A percentile compares a stretch with the other conserved stretches of the same genome.
Evolutionary conservation across 2,888 invertebrate species (phyloP).

Genomic region (Drosophila nr. medialis): DNA sequence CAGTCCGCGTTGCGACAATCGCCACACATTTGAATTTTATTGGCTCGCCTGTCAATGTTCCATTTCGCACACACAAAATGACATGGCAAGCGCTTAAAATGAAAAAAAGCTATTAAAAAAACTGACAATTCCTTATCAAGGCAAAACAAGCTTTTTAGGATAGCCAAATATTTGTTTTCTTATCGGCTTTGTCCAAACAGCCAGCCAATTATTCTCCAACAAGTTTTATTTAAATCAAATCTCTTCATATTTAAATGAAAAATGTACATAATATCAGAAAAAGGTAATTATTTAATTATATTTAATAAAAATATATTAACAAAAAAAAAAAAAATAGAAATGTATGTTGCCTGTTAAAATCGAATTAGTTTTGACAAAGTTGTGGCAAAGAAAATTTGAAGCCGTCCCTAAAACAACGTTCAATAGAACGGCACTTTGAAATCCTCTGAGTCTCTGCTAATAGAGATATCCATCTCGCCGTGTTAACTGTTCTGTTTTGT

Average conservation of each 20-base stretch:
- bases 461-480: conserved; percentile 31
- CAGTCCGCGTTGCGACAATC: conserved; percentile 75
- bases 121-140: conserved; percentile 7
- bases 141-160: conserved; percentile 31
- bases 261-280: rapidly evolving
- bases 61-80: conserved; percentile 46
- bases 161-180: conserved; percentile 15
- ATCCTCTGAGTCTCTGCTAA: conserved; percentile 9
- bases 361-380: not conserved
- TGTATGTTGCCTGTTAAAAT: not conserved
- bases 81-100: conserved; percentile 12
- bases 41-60: conserved; percentile 81
- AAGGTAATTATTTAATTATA: not conserved
- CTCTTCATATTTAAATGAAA: rapidly evolving
- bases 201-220: not conserved
- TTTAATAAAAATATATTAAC: not conserved
- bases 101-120: conserved; percentile 4
- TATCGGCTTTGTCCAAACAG: not conserved
- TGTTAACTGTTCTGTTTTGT: conserved; percentile 16
- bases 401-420: not conserved
- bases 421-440: not conserved
- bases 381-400: not conserved
- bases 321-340: not conserved
- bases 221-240: not conserved
- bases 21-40: conserved; percentile 84